Evolutionary conservation across 2,797 vertebrate genomes (phyloP).

Genomic region (Silurus lanzhouensis): DNA sequence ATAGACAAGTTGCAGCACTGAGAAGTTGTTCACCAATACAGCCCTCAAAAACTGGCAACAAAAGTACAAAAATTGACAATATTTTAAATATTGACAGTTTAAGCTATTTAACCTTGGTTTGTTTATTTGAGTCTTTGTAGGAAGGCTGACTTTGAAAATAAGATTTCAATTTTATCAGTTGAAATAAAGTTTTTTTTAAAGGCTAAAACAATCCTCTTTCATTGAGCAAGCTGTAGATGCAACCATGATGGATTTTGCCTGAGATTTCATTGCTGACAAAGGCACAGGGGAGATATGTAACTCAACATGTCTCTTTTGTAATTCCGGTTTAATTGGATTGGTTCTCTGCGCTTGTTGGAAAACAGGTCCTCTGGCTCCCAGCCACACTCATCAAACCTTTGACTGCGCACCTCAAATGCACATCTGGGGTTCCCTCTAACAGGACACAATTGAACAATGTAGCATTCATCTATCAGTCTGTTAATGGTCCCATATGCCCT

Average conservation of each 20-base stretch:
- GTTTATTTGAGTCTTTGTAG: background rate
- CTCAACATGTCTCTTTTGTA: constrained; percentile 54
- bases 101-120: background rate
- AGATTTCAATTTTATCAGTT: constrained; percentile 1
- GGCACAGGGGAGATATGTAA: constrained; percentile 51
- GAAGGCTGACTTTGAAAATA: background rate
- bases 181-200: background rate
- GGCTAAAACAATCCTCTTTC: background rate
- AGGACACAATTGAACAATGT: constrained; percentile 55
- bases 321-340: constrained; percentile 59
- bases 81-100: background rate
- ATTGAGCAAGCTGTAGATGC: constrained; percentile 27
- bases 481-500: constrained; percentile 45
- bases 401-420: constrained; percentile 56
- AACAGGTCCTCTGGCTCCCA: constrained; percentile 55
- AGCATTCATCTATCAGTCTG: constrained; percentile 53
- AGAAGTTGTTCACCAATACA: background rate
- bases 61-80: background rate
- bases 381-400: constrained; percentile 58
- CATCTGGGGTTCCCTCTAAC: constrained; percentile 52
- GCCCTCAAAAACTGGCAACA: background rate
- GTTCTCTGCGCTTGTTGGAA: constrained; percentile 51
- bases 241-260: constrained; percentile 28
- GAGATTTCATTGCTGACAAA: constrained; percentile 37
- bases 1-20: background rate